phyloP scores from a whole-genome alignment of 1,140 invertebrate species.

The Drosophila eugracilis region DNA sequence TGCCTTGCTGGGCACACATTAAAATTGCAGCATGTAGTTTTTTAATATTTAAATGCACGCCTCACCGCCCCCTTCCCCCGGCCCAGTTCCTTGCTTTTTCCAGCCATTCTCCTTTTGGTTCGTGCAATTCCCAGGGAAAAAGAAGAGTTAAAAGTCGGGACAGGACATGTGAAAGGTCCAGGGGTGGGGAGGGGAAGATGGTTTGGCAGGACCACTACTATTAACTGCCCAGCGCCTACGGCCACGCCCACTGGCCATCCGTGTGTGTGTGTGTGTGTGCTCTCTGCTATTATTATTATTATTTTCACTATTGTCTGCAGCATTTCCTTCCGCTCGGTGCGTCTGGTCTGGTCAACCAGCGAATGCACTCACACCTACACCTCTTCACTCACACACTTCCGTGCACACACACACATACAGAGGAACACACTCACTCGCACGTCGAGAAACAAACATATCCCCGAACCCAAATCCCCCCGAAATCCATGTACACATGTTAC shows the following conservation, averaged over 20 bases:
- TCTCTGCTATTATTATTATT: constrained; percentile 62
- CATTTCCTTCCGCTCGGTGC: constrained; percentile 51
- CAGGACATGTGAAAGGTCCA: constrained; percentile 18
- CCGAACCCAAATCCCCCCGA: constrained; percentile 36
- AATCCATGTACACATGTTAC: constrained; percentile 52
- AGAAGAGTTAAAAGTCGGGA: constrained; percentile 6
- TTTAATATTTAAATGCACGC: constrained; percentile 71
- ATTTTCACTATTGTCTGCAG: constrained; percentile 67
- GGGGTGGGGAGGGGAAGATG: not conserved
- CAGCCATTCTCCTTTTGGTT: not conserved
- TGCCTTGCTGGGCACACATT: constrained; percentile 71
- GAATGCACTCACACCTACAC: constrained; percentile 34
- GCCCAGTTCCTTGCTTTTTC: not conserved
- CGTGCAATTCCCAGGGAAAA: constrained; percentile 10
- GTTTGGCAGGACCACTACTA: constrained; percentile 24
- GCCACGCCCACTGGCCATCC: constrained; percentile 11
- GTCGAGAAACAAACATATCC: constrained; percentile 32
- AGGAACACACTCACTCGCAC: constrained; percentile 1
- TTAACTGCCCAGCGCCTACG: constrained; percentile 46
- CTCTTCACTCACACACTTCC: not conserved
- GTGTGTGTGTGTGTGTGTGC: not conserved
- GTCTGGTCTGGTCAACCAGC: constrained; percentile 51
- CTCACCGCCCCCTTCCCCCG: not conserved
- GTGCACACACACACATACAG: not conserved
- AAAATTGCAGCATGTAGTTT: constrained; percentile 65